phyloP scores from a whole-genome alignment of 2,797 vertebrate genomes.

The Lophotriccus pileatus region DNA sequence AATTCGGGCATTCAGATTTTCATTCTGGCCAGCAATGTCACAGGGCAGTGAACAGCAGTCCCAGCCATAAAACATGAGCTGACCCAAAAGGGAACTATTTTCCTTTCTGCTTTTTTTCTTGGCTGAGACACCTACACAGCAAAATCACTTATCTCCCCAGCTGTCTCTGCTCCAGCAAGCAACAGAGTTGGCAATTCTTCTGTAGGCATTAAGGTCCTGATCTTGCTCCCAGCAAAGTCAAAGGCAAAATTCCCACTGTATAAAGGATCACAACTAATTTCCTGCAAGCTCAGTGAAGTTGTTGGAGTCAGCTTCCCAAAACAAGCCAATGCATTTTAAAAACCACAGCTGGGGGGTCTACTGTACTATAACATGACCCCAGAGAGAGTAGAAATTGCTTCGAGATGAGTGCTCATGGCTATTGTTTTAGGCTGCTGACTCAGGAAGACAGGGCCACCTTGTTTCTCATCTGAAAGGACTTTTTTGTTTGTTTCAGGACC shows the following conservation, averaged over 20 bases:
- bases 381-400: slow-evolving; percentile 14
- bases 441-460: slow-evolving; percentile 32
- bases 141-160: not conserved
- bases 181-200: not conserved
- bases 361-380: slow-evolving; percentile 8
- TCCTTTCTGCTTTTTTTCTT: not conserved
- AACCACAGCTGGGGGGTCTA: not conserved
- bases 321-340: slow-evolving; percentile 48
- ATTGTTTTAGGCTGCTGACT: slow-evolving; percentile 53
- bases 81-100: not conserved
- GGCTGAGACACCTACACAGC: not conserved
- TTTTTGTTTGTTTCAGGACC: slow-evolving; percentile 29
- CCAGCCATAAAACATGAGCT: not conserved
- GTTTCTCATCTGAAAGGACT: slow-evolving; percentile 27
- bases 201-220: slow-evolving; percentile 5
- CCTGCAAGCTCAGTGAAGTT: not conserved
- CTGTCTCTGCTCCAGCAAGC: not conserved
- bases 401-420: slow-evolving; percentile 16
- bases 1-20: not conserved
- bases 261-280: slow-evolving; percentile 32
- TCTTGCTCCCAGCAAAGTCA: slow-evolving; percentile 37
- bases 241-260: slow-evolving; percentile 34
- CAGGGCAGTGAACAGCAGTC: not conserved
- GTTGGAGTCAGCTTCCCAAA: not conserved
- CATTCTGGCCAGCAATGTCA: not conserved